phyloP scores from a whole-genome alignment of 2,797 vertebrate species.

The Rhabdophis nuchalis region DNA sequence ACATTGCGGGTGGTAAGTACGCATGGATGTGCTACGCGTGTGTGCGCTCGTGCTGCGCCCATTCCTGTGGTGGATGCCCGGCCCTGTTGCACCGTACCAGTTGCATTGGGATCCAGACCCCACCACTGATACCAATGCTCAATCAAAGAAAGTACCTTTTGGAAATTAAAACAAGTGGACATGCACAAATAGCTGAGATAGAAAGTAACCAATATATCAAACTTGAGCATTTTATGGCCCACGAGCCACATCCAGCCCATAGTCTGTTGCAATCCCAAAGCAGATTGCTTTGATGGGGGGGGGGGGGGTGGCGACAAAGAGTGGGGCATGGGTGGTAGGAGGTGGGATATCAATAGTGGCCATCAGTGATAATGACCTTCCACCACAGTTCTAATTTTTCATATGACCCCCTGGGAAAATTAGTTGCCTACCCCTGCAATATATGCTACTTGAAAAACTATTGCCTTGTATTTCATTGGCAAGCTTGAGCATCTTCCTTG shows the following conservation, averaged over 20 bases:
- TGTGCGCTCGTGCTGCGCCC: too few species aligned
- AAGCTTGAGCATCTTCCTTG: not conserved
- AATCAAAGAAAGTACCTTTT: not conserved
- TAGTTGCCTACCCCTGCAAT: not conserved
- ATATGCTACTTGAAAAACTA: not conserved
- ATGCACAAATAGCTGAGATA: not conserved
- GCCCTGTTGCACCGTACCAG: too few species aligned
- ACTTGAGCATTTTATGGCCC: not conserved
- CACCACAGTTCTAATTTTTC: not conserved
- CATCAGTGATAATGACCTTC: not conserved
- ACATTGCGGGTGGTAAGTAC: too few species aligned
- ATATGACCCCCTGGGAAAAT: not conserved
- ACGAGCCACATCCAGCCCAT: not conserved
- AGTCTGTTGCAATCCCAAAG: not conserved
- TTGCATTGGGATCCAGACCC: too few species aligned
- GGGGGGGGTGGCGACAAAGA: too few species aligned
- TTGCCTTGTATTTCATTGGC: not conserved
- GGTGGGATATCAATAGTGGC: not conserved
- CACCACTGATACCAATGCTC: not conserved
- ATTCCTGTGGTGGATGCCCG: too few species aligned
- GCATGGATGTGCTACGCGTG: too few species aligned
- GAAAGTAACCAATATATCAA: not conserved
- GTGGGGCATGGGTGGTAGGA: not conserved
- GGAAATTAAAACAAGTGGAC: not conserved
- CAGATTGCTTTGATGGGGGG: not conserved